These are phyloP conservation scores for Drosophila erecta DNA, from an alignment of 1,140 invertebrate genomes.

Conservation along the genomic window DNA sequence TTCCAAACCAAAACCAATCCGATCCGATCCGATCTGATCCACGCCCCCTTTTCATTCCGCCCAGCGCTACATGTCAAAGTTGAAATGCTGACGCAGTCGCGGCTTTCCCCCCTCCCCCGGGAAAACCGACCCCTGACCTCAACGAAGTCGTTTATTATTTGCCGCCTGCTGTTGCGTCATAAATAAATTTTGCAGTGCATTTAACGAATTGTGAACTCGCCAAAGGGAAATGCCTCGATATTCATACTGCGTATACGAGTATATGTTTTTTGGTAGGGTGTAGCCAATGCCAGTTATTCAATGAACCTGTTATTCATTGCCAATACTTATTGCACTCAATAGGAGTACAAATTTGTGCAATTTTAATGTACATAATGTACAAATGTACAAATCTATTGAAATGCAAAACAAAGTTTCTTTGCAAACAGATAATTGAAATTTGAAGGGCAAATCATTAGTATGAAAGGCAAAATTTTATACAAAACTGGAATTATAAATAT, in stretches of 20 bases:
- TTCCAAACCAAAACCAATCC: neutral
- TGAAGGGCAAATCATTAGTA: neutral
- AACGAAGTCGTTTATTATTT: constrained; percentile 73
- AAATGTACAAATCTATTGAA: too few species aligned
- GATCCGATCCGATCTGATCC: neutral
- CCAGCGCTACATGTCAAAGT: constrained; percentile 32
- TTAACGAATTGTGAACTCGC: constrained; percentile 73
- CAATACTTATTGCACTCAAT: too few species aligned
- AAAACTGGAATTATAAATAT: neutral
- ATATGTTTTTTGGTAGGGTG: constrained; percentile 26
- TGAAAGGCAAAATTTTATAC: neutral
- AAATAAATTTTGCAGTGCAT: constrained; percentile 81
- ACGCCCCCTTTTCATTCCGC: neutral
- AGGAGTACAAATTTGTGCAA: too few species aligned
- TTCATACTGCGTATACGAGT: constrained; percentile 13
- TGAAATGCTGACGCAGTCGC: constrained; percentile 42
- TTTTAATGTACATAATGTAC: too few species aligned
- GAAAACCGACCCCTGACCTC: constrained; percentile 26
- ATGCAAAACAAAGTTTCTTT: too few species aligned
- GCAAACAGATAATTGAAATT: too few species aligned
- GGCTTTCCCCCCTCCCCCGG: constrained; percentile 14
- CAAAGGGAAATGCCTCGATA: constrained; percentile 40
- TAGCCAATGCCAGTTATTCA: neutral
- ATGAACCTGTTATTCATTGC: neutral
- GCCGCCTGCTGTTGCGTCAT: constrained; percentile 63